Evolutionary conservation across 1,140 invertebrate genomes (phyloP).

Genomic region (Drosophila repleta): DNA sequence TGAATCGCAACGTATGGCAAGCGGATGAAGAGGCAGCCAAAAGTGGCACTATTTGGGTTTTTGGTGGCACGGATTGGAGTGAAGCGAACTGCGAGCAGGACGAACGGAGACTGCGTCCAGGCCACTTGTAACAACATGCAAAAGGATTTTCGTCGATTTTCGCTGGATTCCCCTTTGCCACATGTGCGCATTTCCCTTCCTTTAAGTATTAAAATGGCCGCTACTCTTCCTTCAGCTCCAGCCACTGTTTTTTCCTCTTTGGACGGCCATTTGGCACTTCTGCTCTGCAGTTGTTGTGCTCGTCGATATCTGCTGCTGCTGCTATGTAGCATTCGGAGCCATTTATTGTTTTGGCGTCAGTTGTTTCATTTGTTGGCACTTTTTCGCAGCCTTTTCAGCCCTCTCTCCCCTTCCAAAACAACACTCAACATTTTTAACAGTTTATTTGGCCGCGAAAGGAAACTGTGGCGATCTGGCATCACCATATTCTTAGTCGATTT

Average conservation of each 20-base stretch:
- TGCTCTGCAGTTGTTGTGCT: constrained; percentile 33
- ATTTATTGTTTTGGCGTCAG: constrained; percentile 78
- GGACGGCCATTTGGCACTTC: constrained; percentile 68
- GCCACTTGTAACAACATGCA: constrained; percentile 76
- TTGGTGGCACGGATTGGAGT: constrained; percentile 38
- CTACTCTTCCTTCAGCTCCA: constrained; percentile 8
- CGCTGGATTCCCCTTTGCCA: constrained; percentile 62
- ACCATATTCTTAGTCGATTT: no score
- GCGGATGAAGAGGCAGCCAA: constrained; percentile 45
- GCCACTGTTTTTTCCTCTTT: constrained; percentile 38
- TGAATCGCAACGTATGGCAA: constrained; percentile 32
- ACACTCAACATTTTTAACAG: constrained; percentile 74
- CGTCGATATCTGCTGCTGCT: constrained; percentile 10
- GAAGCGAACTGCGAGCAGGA: background rate
- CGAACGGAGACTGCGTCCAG: constrained; percentile 13
- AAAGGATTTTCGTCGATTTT: constrained; percentile 82
- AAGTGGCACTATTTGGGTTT: constrained; percentile 59
- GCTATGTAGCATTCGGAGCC: constrained; percentile 54
- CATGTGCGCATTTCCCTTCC: constrained; percentile 52
- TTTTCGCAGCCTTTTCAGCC: constrained; percentile 26
- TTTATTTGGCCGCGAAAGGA: constrained; percentile 69
- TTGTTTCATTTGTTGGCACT: constrained; percentile 62
- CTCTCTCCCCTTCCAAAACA: background rate
- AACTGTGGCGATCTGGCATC: no score
- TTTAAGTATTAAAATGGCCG: constrained; percentile 40